Base-by-base conservation (phyloP, 1,140 invertebrate species). In the Macrostomum lignano region DNA sequence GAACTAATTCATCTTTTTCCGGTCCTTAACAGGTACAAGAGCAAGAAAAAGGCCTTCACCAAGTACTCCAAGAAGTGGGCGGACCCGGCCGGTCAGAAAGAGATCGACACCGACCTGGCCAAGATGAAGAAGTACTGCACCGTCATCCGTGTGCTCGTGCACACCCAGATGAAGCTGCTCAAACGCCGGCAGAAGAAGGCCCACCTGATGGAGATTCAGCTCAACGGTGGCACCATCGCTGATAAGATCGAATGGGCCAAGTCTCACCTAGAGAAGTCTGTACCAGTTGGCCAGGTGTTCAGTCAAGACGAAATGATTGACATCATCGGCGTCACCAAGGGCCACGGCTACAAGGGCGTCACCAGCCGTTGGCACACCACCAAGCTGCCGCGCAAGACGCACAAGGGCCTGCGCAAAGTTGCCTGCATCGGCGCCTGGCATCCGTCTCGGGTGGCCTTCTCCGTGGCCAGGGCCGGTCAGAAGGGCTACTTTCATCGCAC, bases 401-500 rank as follows among this genome's bases (percentile, higher is more conserved):
- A 98, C 66, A 98, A 98, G 59, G 91, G 91, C 79, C 65, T 98
- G 40, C 70, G 91, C 34, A 98, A 98, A 61, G 88, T 98, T 36
- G 91, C 91, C 48, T 98, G 91, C 75, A 96, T 98, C 62, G 91
- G 91, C 58, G 88, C 91, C n/a, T 98, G 91, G 91, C 91, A 98
- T 94, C 91, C 91, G 38, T 84, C 78, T 46, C 68, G 91, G 57
- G 88, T 98, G 11, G 79, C 82, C 40, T 94, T 82, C 65, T 88
- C 84, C 37, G 88, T 98, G 33, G 88, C 91, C 33, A 72, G 91
- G 64, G 91, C 91, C 62, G 88, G 91, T 73, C 91, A 98, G 55
- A 96, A 96, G 58, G 91, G 91, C 50, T 98, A 91, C 60, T 88
- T 96, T 58, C 91, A 98, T 53, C 71, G 91, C 55, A 99, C 91